phyloP scores from a whole-genome alignment of 1,140 invertebrate genomes.

The Tigriopus japonicus region DNA sequence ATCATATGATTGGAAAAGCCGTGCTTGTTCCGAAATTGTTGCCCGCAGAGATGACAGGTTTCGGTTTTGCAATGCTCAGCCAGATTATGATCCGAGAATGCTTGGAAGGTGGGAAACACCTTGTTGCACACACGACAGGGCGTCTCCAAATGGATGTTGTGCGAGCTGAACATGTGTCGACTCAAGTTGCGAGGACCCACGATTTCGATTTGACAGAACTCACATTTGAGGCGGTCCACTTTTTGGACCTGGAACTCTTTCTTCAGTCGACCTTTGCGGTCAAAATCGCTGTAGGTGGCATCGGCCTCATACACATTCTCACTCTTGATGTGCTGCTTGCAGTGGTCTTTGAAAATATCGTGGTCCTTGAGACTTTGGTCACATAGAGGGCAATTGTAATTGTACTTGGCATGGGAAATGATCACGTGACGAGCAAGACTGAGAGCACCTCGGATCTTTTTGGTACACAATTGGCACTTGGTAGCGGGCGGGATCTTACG shows the following conservation, averaged over 20 bases:
- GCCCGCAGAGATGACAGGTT: constrained; percentile 1
- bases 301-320: neutral
- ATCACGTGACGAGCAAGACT: neutral
- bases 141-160: neutral
- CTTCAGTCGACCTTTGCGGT: neutral
- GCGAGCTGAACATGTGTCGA: neutral
- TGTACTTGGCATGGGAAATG: constrained; percentile 1
- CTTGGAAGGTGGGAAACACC: neutral
- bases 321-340: neutral
- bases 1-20: neutral
- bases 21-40: neutral
- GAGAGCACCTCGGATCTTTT: too few relatives aligned
- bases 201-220: neutral
- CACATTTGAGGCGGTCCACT: neutral
- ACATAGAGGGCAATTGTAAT: neutral
- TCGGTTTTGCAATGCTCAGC: neutral
- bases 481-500: too few relatives aligned
- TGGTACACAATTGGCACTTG: too few relatives aligned
- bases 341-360: neutral
- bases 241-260: neutral
- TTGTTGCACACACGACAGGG: neutral
- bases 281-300: neutral
- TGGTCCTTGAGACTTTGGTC: neutral
- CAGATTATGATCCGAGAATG: neutral
- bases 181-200: neutral